Evolutionary conservation across 2,888 invertebrate species (phyloP).

Genomic region (Plebejus argus): DNA sequence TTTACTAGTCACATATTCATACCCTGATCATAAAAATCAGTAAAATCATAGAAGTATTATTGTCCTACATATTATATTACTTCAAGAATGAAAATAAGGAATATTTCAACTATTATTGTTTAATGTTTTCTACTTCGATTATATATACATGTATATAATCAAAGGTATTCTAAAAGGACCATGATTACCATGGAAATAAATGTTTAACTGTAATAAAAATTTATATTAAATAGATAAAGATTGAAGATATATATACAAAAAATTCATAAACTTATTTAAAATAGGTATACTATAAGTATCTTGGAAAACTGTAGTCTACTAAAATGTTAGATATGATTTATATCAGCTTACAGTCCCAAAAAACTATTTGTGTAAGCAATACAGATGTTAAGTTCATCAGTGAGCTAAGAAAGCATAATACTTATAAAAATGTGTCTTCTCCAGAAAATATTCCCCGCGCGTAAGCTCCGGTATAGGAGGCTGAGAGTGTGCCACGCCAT

Average conservation of each 20-base stretch:
- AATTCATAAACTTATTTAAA: slow-evolving; percentile 3
- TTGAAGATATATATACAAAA: background rate
- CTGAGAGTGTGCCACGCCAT: too few relatives aligned
- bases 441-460: background rate
- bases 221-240: slow-evolving; percentile 1
- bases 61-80: background rate
- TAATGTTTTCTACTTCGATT: too few relatives aligned
- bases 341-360: background rate
- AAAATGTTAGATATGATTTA: background rate
- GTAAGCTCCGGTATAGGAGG: too few relatives aligned
- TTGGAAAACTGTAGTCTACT: background rate
- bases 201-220: background rate
- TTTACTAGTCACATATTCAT: slow-evolving; percentile 5
- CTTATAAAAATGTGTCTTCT: background rate
- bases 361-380: background rate
- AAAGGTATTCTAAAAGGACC: background rate
- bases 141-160: too few relatives aligned
- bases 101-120: background rate
- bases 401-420: background rate
- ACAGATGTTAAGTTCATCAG: background rate
- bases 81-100: background rate
- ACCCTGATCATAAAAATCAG: background rate
- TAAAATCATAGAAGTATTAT: background rate
- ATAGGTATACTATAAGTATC: background rate
- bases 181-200: background rate